phyloP scores from a whole-genome alignment of 2,797 vertebrate genomes.

The Fistularia tabacaria region DNA sequence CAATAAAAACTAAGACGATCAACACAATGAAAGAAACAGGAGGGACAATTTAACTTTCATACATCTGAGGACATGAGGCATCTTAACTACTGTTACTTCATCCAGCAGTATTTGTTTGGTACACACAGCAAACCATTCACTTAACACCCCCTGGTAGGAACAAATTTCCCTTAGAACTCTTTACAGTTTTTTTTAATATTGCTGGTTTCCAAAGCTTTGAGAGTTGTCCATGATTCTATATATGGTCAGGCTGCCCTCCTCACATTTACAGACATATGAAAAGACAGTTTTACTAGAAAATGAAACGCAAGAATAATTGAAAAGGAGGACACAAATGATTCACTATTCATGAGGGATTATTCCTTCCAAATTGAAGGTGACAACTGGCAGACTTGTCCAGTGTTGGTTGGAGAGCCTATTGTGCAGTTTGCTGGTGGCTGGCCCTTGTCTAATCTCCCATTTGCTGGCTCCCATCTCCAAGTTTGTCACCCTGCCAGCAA shows the following conservation, averaged over 20 bases:
- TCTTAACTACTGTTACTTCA: no score
- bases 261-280: constrained; percentile 19
- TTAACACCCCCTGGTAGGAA: no score
- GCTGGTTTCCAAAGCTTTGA: neutral
- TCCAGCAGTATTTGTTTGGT: no score
- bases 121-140: no score
- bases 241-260: constrained; percentile 20
- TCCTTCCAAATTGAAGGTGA: constrained; percentile 58
- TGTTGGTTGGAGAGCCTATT: constrained; percentile 52
- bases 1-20: no score
- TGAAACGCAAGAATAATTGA: constrained; percentile 32
- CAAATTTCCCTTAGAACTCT: no score
- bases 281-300: neutral
- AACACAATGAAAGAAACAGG: no score
- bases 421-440: constrained; percentile 58
- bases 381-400: constrained; percentile 52
- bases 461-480: constrained; percentile 83
- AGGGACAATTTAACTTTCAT: no score
- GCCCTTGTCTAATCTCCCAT: constrained; percentile 78
- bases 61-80: no score
- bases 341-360: constrained; percentile 44
- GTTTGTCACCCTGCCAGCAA: constrained; percentile 85
- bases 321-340: constrained; percentile 44
- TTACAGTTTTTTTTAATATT: no score
- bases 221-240: constrained; percentile 4